phyloP scores from a whole-genome alignment of 2,888 invertebrate species.

The Mythimna loreyi region DNA sequence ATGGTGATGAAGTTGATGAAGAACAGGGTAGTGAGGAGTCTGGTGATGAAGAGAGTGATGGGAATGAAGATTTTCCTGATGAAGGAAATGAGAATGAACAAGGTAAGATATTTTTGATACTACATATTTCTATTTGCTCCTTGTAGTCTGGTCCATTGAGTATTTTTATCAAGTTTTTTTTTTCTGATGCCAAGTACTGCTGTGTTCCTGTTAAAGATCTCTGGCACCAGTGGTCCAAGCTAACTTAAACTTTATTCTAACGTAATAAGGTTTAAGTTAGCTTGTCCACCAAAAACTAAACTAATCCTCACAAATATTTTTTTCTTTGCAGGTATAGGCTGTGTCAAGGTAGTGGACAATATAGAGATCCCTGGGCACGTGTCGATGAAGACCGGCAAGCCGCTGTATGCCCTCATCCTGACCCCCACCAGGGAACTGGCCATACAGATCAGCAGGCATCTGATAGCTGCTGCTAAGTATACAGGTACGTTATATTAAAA shows the following conservation, averaged over 20 bases:
- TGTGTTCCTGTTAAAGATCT: too few relatives aligned
- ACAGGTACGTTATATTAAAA: conserved; percentile 87
- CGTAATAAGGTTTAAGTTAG: too few relatives aligned
- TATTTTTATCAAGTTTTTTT: too few relatives aligned
- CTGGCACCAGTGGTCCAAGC: too few relatives aligned
- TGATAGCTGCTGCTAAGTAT: conserved; percentile 95
- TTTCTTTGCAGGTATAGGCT: conserved; percentile 87
- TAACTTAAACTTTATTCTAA: too few relatives aligned
- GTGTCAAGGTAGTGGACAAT: conserved; percentile 91
- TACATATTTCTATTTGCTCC: background rate
- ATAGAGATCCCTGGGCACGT: conserved; percentile 80
- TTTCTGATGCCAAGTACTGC: too few relatives aligned
- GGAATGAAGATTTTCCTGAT: conserved; percentile 54
- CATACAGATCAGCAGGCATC: conserved; percentile 97
- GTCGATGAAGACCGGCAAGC: conserved; percentile 85
- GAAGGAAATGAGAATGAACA: conserved; percentile 73
- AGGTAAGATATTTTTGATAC: conserved; percentile 45
- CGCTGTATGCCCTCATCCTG: conserved; percentile 95
- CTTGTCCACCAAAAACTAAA: too few relatives aligned
- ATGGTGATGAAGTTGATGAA: conserved; percentile 50
- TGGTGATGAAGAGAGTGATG: conserved; percentile 36
- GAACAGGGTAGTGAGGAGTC: conserved; percentile 22
- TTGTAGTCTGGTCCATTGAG: too few relatives aligned
- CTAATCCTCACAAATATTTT: background rate
- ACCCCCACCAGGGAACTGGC: conserved; percentile 99